These are phyloP conservation scores for Littorina saxatilis DNA, from an alignment of 1,140 invertebrate genomes.

Conservation along the genomic window DNA sequence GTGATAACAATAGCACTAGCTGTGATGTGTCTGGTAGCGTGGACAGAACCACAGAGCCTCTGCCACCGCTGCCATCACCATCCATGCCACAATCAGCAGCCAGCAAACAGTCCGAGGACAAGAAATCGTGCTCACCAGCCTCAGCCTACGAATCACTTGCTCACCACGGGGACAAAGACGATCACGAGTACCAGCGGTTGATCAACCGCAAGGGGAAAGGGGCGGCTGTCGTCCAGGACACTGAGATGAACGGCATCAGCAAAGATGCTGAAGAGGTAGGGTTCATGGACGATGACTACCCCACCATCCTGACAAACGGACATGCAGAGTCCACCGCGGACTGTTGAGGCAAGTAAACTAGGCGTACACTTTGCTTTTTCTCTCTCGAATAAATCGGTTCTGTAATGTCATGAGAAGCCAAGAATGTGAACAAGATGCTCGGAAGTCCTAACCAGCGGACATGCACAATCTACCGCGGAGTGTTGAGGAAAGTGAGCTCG, in stretches of 20 bases:
- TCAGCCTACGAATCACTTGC: constrained; percentile 8
- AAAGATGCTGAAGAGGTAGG: background rate
- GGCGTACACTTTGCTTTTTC: no score
- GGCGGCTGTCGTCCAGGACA: background rate
- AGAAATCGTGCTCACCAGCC: no score
- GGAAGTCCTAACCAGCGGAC: no score
- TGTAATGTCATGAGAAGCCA: no score
- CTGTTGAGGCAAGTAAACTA: constrained; percentile 11
- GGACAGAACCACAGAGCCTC: background rate
- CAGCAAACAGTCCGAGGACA: background rate
- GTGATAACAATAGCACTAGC: background rate
- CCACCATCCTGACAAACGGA: constrained; percentile 1
- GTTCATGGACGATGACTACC: background rate
- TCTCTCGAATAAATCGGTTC: no score
- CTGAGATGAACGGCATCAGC: background rate
- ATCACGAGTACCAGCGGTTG: constrained; percentile 28
- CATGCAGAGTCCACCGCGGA: constrained; percentile 7
- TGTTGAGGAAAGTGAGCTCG: no score
- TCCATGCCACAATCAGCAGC: background rate
- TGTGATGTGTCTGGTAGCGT: background rate
- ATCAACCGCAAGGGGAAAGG: background rate
- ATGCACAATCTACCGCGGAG: no score
- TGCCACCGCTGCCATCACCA: background rate
- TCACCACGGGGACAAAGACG: background rate
- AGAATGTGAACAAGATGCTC: no score